A percentile compares a stretch with the other conserved stretches of the same genome.
These are phyloP conservation scores for Bathynomus jamesi DNA, from an alignment of 1,140 invertebrate species.

Conservation along the genomic window DNA sequence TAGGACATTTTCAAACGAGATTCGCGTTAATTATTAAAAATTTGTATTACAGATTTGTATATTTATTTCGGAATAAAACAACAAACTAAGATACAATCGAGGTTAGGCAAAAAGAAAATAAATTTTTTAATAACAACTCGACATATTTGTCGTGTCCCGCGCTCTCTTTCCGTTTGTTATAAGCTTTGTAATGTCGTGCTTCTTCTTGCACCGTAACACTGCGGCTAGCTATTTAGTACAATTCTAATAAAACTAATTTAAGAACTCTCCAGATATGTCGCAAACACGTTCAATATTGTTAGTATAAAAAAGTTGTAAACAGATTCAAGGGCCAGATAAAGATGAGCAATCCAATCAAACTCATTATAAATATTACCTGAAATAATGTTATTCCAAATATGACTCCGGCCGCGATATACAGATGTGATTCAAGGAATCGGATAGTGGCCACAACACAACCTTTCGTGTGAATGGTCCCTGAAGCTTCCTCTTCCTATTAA, in stretches of 20 bases:
- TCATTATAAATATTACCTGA: constrained; percentile 13
- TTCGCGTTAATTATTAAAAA: too few relatives aligned
- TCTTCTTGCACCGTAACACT: too few relatives aligned
- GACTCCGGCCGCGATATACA: constrained; percentile 14
- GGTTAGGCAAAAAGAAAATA: not conserved
- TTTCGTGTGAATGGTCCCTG: constrained; percentile 5
- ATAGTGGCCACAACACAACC: constrained; percentile 14
- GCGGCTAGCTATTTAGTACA: too few relatives aligned
- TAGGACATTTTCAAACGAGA: too few relatives aligned
- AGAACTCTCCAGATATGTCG: not conserved
- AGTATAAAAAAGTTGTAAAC: not conserved
- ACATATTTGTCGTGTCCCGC: too few relatives aligned
- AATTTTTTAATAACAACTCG: too few relatives aligned
- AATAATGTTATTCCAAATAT: constrained; percentile 16
- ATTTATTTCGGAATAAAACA: not conserved
- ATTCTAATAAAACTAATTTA: not conserved
- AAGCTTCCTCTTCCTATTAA: constrained; percentile 9
- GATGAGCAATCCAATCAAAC: not conserved
- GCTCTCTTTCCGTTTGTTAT: too few relatives aligned
- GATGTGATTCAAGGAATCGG: constrained; percentile 10
- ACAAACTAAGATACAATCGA: not conserved
- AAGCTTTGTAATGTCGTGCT: too few relatives aligned
- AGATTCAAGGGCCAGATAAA: not conserved
- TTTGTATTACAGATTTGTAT: not conserved
- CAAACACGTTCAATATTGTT: not conserved